Percentiles rank a stretch among this genome's conserved stretches.
Evolutionary conservation across 1,140 invertebrate species (phyloP).

Genomic region (Microvelia longipes): DNA sequence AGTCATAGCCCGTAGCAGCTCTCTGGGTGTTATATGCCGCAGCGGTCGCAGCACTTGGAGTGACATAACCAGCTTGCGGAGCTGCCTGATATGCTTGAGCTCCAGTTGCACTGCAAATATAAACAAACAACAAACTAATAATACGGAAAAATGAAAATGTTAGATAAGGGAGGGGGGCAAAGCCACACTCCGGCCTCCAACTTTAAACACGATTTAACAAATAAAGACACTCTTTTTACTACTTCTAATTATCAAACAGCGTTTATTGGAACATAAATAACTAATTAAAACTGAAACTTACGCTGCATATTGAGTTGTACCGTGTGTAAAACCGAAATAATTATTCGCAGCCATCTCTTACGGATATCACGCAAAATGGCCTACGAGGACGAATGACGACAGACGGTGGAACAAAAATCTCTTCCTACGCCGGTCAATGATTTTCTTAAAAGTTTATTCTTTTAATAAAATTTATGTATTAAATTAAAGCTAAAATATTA

Average conservation of each 20-base stretch:
- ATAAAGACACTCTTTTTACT: not conserved
- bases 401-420: not conserved
- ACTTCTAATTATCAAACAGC: not conserved
- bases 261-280: not conserved
- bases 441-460: not conserved
- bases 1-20: conserved; percentile 57
- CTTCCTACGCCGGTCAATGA: not conserved
- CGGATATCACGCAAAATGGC: conserved; percentile 16
- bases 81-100: conserved; percentile 60
- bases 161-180: not conserved
- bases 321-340: conserved; percentile 82
- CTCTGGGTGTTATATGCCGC: conserved; percentile 60
- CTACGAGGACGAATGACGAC: conserved; percentile 4
- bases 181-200: not conserved
- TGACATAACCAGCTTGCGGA: conserved; percentile 60
- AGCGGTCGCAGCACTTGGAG: conserved; percentile 44
- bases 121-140: not conserved
- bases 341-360: conserved; percentile 69
- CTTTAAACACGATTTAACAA: not conserved
- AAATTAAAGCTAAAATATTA: not conserved
- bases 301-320: conserved; percentile 70
- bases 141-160: not conserved
- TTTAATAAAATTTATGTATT: not conserved
- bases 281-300: not conserved
- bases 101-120: conserved; percentile 35